Base-by-base conservation (phyloP, 2,888 invertebrate species). In the Congeria kusceri region DNA sequence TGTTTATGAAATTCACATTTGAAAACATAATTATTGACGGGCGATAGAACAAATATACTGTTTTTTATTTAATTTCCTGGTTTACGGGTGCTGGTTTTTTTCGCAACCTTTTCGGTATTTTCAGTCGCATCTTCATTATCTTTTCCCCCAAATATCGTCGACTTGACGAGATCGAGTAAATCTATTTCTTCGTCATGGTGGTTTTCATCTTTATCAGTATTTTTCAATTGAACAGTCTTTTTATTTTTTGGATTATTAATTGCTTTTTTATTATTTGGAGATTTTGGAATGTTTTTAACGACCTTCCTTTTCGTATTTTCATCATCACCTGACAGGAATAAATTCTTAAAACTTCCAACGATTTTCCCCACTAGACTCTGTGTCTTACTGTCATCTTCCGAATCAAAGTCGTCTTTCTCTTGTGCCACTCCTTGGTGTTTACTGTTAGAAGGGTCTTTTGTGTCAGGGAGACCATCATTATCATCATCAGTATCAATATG, bases 391-490 rank as follows among this genome's bases (percentile, higher is more conserved):
- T 64, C 61, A 23, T 44, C 57, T 46, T 72, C 49, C 29, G 57
- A 44, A 20, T 76, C 62, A 3, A 64, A 57, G 28, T 66, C 57
- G 20, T 70, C 72, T 7, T 78, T 67, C 28, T 73, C 74, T 39
- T 39, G 53, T n/a, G 85, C 84, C 32, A 86, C 18, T 62, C 53
- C 44, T 27, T 44, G 20, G 15, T 32, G 64, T 87, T 86, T 29
- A 49, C 49, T 3, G 18, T 44, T 20, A 3, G 49, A 18, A 20
- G 20, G 2, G 4, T 56, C 57, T 57, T 32, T 27, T 13, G 15
- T 56, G 64, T 88, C 87, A 27, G 88, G 88, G 47, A 90, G 84
- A 46, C 88, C 89, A 75, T 88, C 85, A 72, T 69, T 86, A 81
- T 86, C 86, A 75, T 87, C 85, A 58, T 76, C 76, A 46, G 86